Base-by-base conservation (phyloP, 2,888 invertebrate species). In the Hydroisotoma schaefferi region DNA sequence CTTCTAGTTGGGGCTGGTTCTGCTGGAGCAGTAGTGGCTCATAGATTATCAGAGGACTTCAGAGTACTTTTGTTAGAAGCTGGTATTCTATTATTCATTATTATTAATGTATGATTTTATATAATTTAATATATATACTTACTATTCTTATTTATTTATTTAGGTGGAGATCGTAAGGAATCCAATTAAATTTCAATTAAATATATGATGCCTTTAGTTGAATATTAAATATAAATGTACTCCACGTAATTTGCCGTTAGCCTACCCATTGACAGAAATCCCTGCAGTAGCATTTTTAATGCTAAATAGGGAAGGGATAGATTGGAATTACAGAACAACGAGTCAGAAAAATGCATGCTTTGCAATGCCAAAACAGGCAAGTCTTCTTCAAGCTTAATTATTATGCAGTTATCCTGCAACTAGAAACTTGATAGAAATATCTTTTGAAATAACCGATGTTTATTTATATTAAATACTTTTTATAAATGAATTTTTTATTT, bases 21-120 rank as follows among this genome's bases (percentile, higher is more conserved):
- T 2, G 26, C 61, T 2, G 66, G 66, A n/a, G 54, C 61, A 1
- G 59, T 67, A 18, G 51, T 67, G 23, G 54, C 51, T 10, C 23
- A 46, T 29, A 18, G 66, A n/a, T 28, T 66, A n/a, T 59, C 58
- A n/a, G 60, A 66, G 43, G 60, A 66, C 38, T 75, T 78, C 49
- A 80, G 79, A 29, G 81, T 85, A 56, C 75, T 87, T 52, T 76
- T 88, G 1, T 70, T 88, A 8, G 88, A 88, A 78, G 87, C 88
- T 8, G 89, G 88, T 2, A n/a, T n/a, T n/a, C n/a, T n/a, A n/a
- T n/a, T 77, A 53, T 61, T 48, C 52, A 53, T 40, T 12, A n/a
- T 28, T 20, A 3, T 33, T 37, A 22, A 22, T 37, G 12, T 12
- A 5, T 22, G 2, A 25, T 46, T 46, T 22, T 25, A 25, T 46